Evolutionary conservation across 2,888 invertebrate genomes (phyloP).

Genomic region (Harmothoe impar): DNA sequence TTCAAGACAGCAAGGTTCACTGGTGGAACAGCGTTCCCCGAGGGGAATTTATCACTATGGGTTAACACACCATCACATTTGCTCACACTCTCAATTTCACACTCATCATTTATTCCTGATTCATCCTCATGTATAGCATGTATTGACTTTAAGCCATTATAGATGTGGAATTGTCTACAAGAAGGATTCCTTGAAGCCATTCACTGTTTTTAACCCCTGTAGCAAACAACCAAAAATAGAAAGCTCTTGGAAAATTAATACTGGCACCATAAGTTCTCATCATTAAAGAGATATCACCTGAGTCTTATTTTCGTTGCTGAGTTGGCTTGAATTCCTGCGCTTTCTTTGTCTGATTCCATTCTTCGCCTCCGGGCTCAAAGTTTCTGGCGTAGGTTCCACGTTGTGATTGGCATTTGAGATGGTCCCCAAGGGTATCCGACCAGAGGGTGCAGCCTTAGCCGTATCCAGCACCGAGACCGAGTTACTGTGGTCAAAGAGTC

Average conservation of each 20-base stretch:
- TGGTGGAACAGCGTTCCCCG: too few species aligned
- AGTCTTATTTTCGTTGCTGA: constrained; percentile 45
- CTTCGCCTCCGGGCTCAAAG: background rate
- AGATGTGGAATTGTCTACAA: background rate
- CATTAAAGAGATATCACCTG: constrained; percentile 34
- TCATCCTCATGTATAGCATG: background rate
- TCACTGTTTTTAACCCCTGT: background rate
- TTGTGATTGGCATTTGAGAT: background rate
- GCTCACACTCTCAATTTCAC: too few species aligned
- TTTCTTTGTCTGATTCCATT: constrained; percentile 1
- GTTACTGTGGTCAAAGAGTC: background rate
- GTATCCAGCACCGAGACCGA: background rate
- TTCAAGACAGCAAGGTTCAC: too few species aligned
- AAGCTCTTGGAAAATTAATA: background rate
- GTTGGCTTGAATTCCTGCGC: constrained; percentile 23
- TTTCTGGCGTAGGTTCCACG: background rate
- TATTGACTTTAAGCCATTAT: background rate
- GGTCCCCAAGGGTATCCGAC: background rate
- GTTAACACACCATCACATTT: too few species aligned
- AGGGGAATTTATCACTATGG: too few species aligned
- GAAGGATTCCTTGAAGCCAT: background rate
- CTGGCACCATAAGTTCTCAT: background rate
- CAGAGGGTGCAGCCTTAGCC: background rate
- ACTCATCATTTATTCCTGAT: too few species aligned
- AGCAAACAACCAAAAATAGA: background rate